Evolutionary conservation across 2,113 vertebrate species (phyloP), one percentile per base, ranked within the genome.

Genomic region (Perognathus longimembris): DNA sequence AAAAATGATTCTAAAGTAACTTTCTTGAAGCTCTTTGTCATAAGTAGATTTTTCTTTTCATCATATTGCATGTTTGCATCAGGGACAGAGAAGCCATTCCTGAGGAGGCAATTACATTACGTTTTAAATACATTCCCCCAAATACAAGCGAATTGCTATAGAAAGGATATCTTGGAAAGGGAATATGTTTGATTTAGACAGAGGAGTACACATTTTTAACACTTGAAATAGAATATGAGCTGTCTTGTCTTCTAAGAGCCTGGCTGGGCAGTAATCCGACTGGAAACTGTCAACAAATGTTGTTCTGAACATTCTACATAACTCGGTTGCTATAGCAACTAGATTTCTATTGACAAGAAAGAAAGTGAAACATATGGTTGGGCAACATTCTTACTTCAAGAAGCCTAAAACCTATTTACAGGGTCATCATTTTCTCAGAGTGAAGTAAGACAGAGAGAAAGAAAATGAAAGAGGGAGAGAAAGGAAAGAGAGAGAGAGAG

Each of bases 281-380:
- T 59, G 83, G 83, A 90, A 11, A 66, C 78, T 88, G 90, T 71
- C 85, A 93, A 96, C 93, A 95, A 95, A 84, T 88, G 24, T 17
- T 34, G 67, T 93, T 97, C 91, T 74, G 24, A 94, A 75, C 63
- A 85, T 67, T 71, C 87, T 96, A 90, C 76, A 87, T 30, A 94
- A 40, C 36, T 90, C 77, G 30, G 97, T 97, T 97, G 38, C 94
- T 90, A 95, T 96, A 92, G 95, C 84, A 97, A 97, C 97, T n/a
- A 24, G 38, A 32, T 89, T 85, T 70, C 66, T 90, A 59, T 76
- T 96, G 84, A 88, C 82, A 96, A 90, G 75, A 94, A 95, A 91
- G 90, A 93, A 96, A 96, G 15, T 28, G 86, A 97, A 97, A 95
- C 91, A 81, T 96, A 96, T 82, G 90, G 94, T 82, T 95, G 81